These are phyloP conservation scores for Psilanteris sp. DNA, from an alignment of 1,140 invertebrate genomes.

Conservation along the genomic window DNA sequence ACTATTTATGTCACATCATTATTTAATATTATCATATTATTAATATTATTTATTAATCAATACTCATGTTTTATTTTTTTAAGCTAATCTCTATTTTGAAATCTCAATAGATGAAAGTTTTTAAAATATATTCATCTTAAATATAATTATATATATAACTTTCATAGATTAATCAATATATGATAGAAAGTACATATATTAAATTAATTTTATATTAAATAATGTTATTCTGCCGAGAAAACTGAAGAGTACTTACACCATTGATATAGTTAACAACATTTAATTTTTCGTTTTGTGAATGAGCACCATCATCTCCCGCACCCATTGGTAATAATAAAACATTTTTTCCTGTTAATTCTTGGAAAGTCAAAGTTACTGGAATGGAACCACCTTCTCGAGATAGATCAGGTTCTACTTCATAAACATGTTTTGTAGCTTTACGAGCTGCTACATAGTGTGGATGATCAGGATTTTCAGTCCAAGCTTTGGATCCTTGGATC, in stretches of 20 bases:
- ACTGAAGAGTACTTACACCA: constrained; percentile 85
- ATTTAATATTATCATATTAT: too few relatives aligned
- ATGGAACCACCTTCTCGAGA: constrained; percentile 98
- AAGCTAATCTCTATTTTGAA: too few relatives aligned
- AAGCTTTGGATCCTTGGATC: constrained; percentile 90
- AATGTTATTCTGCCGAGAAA: too few relatives aligned
- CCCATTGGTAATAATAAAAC: constrained; percentile 95
- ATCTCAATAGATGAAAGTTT: too few relatives aligned
- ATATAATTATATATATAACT: too few relatives aligned
- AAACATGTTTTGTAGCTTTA: constrained; percentile 93
- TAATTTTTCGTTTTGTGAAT: constrained; percentile 99
- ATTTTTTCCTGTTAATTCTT: constrained; percentile 94
- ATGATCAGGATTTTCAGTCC: constrained; percentile 95
- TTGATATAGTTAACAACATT: constrained; percentile 95
- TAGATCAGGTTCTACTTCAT: constrained; percentile 95
- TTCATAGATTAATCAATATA: too few relatives aligned
- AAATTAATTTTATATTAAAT: too few relatives aligned
- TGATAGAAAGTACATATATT: too few relatives aligned
- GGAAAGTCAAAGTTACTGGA: constrained; percentile 94
- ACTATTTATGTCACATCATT: too few relatives aligned
- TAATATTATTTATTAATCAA: too few relatives aligned
- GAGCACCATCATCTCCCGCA: constrained; percentile 96
- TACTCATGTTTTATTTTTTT: too few relatives aligned
- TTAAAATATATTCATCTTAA: too few relatives aligned
- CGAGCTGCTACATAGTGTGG: constrained; percentile 94